A percentile compares a stretch with the other conserved stretches of the same genome.
Evolutionary conservation across 2,113 vertebrate species (phyloP).

Genomic region (Paradisaea rubra): DNA sequence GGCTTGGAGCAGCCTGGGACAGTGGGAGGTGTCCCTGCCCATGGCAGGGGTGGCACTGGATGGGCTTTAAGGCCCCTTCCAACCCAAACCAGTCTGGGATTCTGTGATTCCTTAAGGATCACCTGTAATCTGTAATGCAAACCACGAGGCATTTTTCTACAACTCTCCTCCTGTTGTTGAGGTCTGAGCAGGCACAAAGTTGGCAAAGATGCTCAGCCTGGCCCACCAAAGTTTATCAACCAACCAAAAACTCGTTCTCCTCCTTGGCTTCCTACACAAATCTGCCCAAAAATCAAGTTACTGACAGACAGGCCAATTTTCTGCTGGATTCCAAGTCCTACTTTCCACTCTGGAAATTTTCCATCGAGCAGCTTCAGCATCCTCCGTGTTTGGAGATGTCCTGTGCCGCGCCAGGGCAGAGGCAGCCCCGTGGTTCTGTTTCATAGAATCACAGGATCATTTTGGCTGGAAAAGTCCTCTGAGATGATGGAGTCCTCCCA

Average conservation of each 20-base stretch:
- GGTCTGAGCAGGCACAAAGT: background rate
- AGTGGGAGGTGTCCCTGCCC: background rate
- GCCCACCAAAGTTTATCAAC: background rate
- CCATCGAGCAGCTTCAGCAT: background rate
- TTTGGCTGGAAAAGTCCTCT: background rate
- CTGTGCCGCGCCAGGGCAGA: accelerated
- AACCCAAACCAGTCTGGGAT: background rate
- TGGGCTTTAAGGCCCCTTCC: accelerated
- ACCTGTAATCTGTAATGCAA: background rate
- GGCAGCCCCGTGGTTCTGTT: background rate
- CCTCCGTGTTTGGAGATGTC: accelerated
- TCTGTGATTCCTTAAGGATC: background rate
- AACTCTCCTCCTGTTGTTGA: accelerated
- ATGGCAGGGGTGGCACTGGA: accelerated
- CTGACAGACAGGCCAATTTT: background rate
- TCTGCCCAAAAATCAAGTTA: background rate
- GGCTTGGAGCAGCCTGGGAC: background rate
- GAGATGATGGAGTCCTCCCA: background rate
- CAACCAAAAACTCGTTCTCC: background rate
- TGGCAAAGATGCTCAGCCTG: background rate
- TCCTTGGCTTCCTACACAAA: background rate
- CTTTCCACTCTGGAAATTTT: background rate
- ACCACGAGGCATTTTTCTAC: accelerated
- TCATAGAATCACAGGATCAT: background rate
- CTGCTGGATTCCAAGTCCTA: background rate